Conservation (phyloP, 37 sponge, comb jelly and placozoan species). For the Crambe crambe region DNA sequence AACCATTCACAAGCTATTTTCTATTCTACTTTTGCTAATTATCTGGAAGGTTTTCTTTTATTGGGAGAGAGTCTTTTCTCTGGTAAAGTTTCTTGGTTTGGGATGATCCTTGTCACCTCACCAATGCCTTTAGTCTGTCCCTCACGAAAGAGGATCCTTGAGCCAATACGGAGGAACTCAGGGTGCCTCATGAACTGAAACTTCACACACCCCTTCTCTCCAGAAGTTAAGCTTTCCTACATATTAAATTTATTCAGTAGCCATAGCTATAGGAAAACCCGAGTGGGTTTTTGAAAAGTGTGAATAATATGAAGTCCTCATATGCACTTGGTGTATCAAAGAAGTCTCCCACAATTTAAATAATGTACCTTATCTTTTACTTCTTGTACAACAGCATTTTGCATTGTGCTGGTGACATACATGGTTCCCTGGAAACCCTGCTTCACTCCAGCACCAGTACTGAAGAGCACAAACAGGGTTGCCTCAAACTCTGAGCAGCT, state of each 20-base stretch:
- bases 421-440: conserved; percentile 78
- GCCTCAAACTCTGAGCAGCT: conserved; percentile 85
- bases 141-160: conserved; percentile 74
- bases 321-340: too few relatives aligned
- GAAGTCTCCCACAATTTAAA: too few relatives aligned
- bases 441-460: conserved; percentile 41
- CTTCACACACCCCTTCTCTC: conserved; percentile 42
- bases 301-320: too few relatives aligned
- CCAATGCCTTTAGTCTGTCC: conserved; percentile 83
- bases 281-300: too few relatives aligned
- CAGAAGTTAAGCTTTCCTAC: conserved; percentile 48
- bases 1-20: too few relatives aligned
- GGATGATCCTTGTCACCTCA: conserved; percentile 53
- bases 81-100: not conserved
- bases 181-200: conserved; percentile 81
- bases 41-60: conserved; percentile 17
- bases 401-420: conserved; percentile 75
- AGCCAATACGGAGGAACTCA: conserved; percentile 75
- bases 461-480: conserved; percentile 65
- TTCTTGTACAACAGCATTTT: conserved; percentile 70
- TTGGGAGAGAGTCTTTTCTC: not conserved
- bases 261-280: not conserved
- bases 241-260: not conserved
- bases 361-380: conserved; percentile 55
- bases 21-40: too few relatives aligned